Conservation (phyloP, 2,113 vertebrate genomes). For the Eulemur rufifrons region DNA sequence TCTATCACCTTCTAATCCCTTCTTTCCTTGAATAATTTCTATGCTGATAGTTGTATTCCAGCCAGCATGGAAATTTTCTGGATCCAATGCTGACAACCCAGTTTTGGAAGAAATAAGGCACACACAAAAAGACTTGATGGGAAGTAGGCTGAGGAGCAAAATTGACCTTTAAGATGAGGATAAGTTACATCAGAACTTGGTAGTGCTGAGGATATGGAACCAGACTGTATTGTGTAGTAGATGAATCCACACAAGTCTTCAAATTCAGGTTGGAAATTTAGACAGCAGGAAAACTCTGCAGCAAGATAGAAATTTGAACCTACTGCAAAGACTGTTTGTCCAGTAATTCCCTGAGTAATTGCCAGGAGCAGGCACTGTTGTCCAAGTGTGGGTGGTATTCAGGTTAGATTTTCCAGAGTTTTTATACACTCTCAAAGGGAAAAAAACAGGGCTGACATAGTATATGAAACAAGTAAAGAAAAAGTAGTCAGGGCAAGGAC, state of each 20-base stretch:
- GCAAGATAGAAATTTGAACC: conserved; percentile 27
- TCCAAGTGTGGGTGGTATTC: not conserved
- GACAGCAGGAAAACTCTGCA: not conserved
- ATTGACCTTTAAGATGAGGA: not conserved
- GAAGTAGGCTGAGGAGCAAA: not conserved
- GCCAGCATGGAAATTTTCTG: not conserved
- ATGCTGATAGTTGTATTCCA: not conserved
- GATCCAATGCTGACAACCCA: not conserved
- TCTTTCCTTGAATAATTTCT: not conserved
- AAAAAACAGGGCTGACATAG: not conserved
- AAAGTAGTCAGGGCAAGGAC: not conserved
- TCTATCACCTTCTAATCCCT: not conserved
- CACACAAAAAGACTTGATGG: not conserved
- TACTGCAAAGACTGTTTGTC: not conserved
- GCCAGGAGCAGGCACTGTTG: not conserved
- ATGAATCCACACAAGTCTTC: not conserved
- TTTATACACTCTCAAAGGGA: not conserved
- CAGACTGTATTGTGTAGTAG: not conserved
- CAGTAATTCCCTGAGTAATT: not conserved
- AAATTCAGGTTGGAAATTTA: not conserved
- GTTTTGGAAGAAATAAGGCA: not conserved
- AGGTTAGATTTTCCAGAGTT: not conserved
- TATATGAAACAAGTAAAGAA: not conserved
- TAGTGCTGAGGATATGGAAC: not conserved
- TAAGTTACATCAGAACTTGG: not conserved